Conservation (phyloP, 2,113 vertebrate genomes). For the Gallinago paraguaiae region DNA sequence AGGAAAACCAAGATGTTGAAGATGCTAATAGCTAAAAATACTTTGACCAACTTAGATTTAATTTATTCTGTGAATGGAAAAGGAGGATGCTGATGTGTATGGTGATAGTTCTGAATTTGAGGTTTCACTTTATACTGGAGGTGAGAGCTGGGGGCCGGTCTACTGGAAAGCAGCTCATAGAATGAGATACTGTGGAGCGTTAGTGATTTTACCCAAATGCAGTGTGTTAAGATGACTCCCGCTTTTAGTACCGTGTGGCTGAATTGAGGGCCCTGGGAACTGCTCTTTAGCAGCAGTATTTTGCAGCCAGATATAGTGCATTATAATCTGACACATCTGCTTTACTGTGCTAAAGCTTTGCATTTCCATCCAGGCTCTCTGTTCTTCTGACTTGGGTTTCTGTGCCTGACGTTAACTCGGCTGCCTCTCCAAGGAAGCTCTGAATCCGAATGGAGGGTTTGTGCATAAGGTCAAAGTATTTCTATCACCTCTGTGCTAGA, state of each 20-base stretch:
- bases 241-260: background rate
- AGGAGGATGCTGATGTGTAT: background rate
- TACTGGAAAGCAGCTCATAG: background rate
- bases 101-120: background rate
- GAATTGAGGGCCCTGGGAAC: background rate
- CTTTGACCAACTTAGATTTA: background rate
- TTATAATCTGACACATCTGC: background rate
- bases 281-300: background rate
- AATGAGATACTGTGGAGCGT: background rate
- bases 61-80: conserved; percentile 8
- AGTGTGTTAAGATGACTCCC: background rate
- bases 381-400: background rate
- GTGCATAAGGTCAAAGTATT: background rate
- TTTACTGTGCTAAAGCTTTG: background rate
- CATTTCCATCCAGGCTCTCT: background rate
- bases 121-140: background rate
- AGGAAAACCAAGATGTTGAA: background rate
- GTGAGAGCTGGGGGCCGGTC: background rate
- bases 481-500: background rate
- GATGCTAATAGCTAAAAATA: background rate
- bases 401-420: background rate
- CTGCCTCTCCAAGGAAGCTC: background rate
- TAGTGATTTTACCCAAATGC: background rate
- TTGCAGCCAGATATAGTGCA: background rate
- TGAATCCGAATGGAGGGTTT: background rate